Percentiles rank a stretch among this genome's conserved stretches.
phyloP scores from a whole-genome alignment of 2,797 vertebrate genomes.

The Protosalanx chinensis region DNA sequence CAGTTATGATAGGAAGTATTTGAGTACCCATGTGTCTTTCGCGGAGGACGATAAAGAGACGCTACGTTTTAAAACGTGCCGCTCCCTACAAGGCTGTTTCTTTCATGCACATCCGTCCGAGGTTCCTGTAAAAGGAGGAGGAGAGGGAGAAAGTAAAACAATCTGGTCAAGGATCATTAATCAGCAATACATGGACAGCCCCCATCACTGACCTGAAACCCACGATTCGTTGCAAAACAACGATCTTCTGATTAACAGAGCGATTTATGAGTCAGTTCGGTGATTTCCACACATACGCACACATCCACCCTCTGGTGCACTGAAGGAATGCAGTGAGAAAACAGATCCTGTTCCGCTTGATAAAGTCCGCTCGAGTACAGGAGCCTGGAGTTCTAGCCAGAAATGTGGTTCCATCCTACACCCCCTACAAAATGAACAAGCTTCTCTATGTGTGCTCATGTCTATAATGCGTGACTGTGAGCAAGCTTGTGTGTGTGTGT shows the following conservation, averaged over 20 bases:
- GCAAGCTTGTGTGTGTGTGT: not conserved
- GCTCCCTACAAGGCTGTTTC: slow-evolving; percentile 53
- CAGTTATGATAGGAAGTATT: slow-evolving; percentile 34
- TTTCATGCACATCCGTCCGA: slow-evolving; percentile 60
- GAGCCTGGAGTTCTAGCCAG: not conserved
- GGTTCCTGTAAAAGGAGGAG: slow-evolving; percentile 43
- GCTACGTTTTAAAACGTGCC: slow-evolving; percentile 68
- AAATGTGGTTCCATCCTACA: not conserved
- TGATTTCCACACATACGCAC: not conserved
- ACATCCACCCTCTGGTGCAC: not conserved
- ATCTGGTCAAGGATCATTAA: slow-evolving; percentile 6
- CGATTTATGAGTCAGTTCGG: not conserved
- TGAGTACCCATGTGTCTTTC: slow-evolving; percentile 40
- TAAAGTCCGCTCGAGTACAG: not conserved
- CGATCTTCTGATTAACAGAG: slow-evolving; percentile 11
- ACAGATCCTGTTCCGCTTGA: not conserved
- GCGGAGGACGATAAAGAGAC: slow-evolving; percentile 45
- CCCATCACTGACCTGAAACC: too few relatives aligned
- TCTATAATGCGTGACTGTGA: not conserved
- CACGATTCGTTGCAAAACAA: not conserved
- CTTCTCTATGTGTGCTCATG: not conserved
- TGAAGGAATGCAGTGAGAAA: slow-evolving; percentile 33
- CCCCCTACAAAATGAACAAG: not conserved
- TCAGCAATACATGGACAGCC: not conserved
- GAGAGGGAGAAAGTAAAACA: not conserved